Conservation (phyloP, 2,113 vertebrate genomes). For the Engystomops pustulosus region DNA sequence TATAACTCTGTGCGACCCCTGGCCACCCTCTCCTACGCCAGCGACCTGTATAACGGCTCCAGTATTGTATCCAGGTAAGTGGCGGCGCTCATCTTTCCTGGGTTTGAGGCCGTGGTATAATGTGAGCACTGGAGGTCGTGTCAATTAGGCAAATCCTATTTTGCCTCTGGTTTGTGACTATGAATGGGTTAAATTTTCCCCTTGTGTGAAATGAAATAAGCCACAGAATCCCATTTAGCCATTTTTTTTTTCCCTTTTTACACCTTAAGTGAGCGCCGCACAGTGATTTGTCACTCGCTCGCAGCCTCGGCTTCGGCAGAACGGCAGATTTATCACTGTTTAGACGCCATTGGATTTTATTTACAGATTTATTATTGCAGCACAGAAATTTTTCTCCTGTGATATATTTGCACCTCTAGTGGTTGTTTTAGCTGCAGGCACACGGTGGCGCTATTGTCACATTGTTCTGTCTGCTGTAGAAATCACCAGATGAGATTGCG, state of each 20-base stretch:
- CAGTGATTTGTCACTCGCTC: slow-evolving; percentile 30
- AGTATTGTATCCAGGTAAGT: slow-evolving; percentile 98
- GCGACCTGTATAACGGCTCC: slow-evolving; percentile 97
- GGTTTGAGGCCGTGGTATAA: too few relatives aligned
- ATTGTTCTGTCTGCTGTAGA: background rate
- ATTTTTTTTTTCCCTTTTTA: background rate
- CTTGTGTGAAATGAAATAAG: slow-evolving; percentile 27
- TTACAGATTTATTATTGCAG: slow-evolving; percentile 44
- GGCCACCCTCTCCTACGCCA: slow-evolving; percentile 95
- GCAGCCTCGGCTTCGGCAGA: background rate
- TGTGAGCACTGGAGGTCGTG: too few relatives aligned
- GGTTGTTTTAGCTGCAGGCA: background rate
- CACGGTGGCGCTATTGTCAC: slow-evolving; percentile 41
- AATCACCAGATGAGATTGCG: background rate
- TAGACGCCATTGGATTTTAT: slow-evolving; percentile 35
- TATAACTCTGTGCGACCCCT: slow-evolving; percentile 96
- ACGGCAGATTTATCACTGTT: slow-evolving; percentile 46
- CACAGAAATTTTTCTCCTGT: slow-evolving; percentile 20
- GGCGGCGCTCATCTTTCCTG: too few relatives aligned
- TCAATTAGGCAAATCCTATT: too few relatives aligned
- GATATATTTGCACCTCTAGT: slow-evolving; percentile 7
- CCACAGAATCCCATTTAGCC: slow-evolving; percentile 27
- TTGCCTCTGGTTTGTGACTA: background rate
- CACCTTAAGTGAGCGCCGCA: background rate
- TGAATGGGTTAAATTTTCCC: background rate